These are phyloP conservation scores for Xenus cinereus DNA, from an alignment of 2,113 vertebrate species.

Conservation along the genomic window DNA sequence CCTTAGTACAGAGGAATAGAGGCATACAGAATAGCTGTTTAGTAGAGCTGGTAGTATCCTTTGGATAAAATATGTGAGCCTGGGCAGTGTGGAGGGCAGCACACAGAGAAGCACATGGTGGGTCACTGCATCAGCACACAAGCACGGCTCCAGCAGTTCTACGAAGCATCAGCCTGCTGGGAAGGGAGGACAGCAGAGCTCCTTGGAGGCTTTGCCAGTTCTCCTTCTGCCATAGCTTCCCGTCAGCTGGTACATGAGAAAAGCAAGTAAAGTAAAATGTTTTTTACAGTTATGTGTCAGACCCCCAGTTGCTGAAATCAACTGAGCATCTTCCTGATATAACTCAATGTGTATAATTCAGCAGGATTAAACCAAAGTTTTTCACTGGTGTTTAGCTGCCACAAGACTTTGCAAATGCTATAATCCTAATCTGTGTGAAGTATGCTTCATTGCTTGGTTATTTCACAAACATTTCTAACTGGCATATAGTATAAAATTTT, in stretches of 20 bases:
- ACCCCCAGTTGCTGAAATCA: background rate
- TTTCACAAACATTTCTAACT: background rate
- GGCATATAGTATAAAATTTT: background rate
- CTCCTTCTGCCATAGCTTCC: background rate
- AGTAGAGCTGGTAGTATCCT: background rate
- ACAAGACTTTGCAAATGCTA: background rate
- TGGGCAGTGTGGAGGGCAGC: background rate
- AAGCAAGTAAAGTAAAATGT: background rate
- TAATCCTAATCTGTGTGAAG: constrained; percentile 8
- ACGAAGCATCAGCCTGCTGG: background rate
- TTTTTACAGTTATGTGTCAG: background rate
- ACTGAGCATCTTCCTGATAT: background rate
- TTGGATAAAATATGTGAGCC: background rate
- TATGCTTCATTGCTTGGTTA: background rate
- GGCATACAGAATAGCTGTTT: background rate
- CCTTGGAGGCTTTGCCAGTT: background rate
- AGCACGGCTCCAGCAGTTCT: background rate
- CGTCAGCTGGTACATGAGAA: background rate
- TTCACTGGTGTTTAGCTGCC: background rate
- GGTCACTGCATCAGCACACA: background rate
- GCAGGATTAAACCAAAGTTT: background rate
- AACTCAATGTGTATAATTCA: background rate
- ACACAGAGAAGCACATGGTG: accelerated
- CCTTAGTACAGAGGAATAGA: background rate
- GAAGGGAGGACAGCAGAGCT: background rate